Percentiles rank a stretch among this genome's conserved stretches.
Conservation (phyloP, 2,888 invertebrate species). For the Diabrotica balteata region DNA sequence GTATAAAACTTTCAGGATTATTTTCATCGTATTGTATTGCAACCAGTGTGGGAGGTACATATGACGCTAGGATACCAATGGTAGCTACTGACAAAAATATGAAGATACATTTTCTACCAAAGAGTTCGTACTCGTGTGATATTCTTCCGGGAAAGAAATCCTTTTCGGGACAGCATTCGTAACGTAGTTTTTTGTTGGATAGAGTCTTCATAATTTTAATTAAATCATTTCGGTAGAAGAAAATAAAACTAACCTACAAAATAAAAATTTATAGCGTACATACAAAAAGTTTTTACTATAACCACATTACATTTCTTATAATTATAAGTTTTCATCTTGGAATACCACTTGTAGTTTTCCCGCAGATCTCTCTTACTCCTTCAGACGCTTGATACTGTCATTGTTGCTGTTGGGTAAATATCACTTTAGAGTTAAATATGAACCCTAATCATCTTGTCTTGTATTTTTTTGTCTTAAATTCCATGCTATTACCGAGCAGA, state of each 20-base stretch:
- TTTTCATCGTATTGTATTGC: slow-evolving; percentile 25
- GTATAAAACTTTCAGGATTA: slow-evolving; percentile 31
- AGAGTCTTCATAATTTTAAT: slow-evolving; percentile 42
- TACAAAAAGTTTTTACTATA: too few species aligned
- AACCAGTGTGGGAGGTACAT: slow-evolving; percentile 43
- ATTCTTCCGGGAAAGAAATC: slow-evolving; percentile 42
- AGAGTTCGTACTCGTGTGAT: slow-evolving; percentile 39
- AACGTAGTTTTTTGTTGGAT: slow-evolving; percentile 43
- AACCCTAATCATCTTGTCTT: too few species aligned
- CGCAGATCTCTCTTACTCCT: too few species aligned
- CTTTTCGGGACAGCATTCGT: slow-evolving; percentile 38
- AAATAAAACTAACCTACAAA: background rate
- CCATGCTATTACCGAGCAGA: too few species aligned
- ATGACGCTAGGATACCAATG: slow-evolving; percentile 46
- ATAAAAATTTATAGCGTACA: background rate
- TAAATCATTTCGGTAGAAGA: slow-evolving; percentile 26
- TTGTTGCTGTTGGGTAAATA: too few species aligned
- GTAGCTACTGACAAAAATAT: slow-evolving; percentile 45
- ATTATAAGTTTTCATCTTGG: too few species aligned
- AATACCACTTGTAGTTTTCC: too few species aligned
- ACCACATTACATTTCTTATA: too few species aligned
- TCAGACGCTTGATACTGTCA: too few species aligned
- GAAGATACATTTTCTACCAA: slow-evolving; percentile 43
- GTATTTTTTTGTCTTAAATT: too few species aligned
- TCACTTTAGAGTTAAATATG: too few species aligned